phyloP scores from a whole-genome alignment of 2,888 invertebrate species.

The Drosophila merina region DNA sequence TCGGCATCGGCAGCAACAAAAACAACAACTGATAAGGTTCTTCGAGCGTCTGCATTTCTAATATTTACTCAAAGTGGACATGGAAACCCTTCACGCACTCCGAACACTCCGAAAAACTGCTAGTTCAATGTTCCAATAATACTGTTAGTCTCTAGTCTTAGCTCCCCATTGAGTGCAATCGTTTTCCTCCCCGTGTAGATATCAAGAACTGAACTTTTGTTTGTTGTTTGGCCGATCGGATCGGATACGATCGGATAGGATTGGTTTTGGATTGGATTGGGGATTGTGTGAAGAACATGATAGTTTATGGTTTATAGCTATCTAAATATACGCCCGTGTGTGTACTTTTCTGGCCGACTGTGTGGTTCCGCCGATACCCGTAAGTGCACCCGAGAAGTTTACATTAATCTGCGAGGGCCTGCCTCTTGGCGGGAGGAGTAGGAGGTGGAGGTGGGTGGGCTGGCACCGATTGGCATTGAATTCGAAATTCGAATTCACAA shows the following conservation, averaged over 20 bases:
- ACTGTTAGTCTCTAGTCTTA: too few species aligned
- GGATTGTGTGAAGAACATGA: constrained; percentile 51
- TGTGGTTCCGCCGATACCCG: not conserved
- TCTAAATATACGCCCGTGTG: constrained; percentile 36
- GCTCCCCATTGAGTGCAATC: too few species aligned
- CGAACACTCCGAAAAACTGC: too few species aligned
- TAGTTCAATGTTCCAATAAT: too few species aligned
- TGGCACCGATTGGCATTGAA: constrained; percentile 23
- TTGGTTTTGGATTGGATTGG: not conserved
- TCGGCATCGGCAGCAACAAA: constrained; percentile 3
- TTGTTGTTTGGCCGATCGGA: constrained; percentile 42
- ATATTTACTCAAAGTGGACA: constrained; percentile 49
- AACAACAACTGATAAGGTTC: constrained; percentile 18
- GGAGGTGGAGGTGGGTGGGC: not conserved
- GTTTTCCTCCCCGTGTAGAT: constrained; percentile 15
- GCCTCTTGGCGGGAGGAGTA: not conserved
- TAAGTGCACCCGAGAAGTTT: constrained; percentile 31
- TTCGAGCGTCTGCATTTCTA: constrained; percentile 36
- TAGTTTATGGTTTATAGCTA: constrained; percentile 53
- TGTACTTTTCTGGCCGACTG: constrained; percentile 3
- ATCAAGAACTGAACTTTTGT: constrained; percentile 28
- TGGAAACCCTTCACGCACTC: not conserved
- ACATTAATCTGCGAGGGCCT: constrained; percentile 18
- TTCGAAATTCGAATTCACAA: constrained; percentile 2
- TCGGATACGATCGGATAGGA: constrained; percentile 1